A percentile compares a stretch with the other conserved stretches of the same genome.
Evolutionary conservation across 2,888 invertebrate species (phyloP).

Genomic region (Autographa pulchrina): DNA sequence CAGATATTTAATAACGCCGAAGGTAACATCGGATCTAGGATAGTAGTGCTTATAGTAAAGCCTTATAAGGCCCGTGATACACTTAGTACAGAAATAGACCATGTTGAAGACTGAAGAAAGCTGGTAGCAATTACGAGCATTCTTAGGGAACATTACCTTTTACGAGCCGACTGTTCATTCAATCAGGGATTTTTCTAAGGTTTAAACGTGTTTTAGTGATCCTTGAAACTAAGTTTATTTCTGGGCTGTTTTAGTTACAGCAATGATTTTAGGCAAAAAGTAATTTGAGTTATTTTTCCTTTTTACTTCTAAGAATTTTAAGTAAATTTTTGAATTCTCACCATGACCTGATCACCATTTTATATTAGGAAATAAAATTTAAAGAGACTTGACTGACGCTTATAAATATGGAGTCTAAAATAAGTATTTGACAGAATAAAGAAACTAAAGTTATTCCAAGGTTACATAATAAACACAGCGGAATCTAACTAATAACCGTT

Average conservation of each 20-base stretch:
- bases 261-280: no score
- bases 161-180: conserved; percentile 15
- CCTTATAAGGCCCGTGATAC: conserved; percentile 43
- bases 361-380: no score
- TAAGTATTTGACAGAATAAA: neutral
- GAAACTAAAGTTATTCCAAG: neutral
- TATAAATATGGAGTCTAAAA: neutral
- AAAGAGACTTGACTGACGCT: no score
- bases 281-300: no score
- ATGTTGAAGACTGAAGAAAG: conserved; percentile 23
- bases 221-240: no score
- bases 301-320: no score
- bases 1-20: conserved; percentile 60
- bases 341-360: no score
- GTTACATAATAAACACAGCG: conserved; percentile 3
- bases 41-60: conserved; percentile 55
- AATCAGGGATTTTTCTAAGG: neutral
- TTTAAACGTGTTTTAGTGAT: neutral
- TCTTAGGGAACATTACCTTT: conserved; percentile 21
- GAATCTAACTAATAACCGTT: conserved; percentile 11
- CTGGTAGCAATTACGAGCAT: conserved; percentile 1
- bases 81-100: conserved; percentile 51
- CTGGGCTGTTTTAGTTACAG: no score
- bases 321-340: no score
- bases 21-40: conserved; percentile 57